Conservation (phyloP, 2,888 invertebrate species). For the Macrosoma leucophasiata region DNA sequence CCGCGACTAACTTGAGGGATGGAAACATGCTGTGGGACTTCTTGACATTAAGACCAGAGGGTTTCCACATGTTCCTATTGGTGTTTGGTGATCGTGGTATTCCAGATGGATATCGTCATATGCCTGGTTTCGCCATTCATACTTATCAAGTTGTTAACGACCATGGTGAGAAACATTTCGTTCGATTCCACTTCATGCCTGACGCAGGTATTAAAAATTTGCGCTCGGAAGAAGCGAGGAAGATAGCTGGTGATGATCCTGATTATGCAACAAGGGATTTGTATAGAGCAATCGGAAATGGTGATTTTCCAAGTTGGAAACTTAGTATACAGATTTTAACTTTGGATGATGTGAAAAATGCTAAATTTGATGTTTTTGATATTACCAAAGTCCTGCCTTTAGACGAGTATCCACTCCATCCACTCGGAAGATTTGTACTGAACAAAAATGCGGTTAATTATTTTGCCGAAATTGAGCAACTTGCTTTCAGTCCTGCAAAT, state of each 20-base stretch:
- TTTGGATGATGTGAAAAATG: constrained; percentile 82
- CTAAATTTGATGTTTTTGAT: constrained; percentile 88
- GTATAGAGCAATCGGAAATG: constrained; percentile 86
- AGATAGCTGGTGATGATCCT: constrained; percentile 81
- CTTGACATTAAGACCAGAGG: constrained; percentile 86
- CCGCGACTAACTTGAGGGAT: constrained; percentile 89
- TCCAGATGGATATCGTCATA: constrained; percentile 90
- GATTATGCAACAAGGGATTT: constrained; percentile 91
- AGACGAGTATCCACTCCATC: constrained; percentile 84
- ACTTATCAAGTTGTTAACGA: constrained; percentile 90
- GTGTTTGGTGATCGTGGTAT: constrained; percentile 92
- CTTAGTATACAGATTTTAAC: constrained; percentile 89
- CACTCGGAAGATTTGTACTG: constrained; percentile 85
- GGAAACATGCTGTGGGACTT: constrained; percentile 96
- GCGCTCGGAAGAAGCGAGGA: constrained; percentile 72
- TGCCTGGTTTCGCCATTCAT: constrained; percentile 95
- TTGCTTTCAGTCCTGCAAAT: constrained; percentile 89
- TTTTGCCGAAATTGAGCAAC: constrained; percentile 91
- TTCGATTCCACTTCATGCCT: constrained; percentile 92
- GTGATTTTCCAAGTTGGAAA: constrained; percentile 84
- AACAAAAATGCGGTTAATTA: constrained; percentile 91
- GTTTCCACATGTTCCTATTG: constrained; percentile 86
- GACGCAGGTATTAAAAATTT: constrained; percentile 89
- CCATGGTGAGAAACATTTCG: constrained; percentile 80
- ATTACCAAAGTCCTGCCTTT: constrained; percentile 78